Base-by-base conservation (phyloP, 1,140 invertebrate species). In the Halictus rubicundus region DNA sequence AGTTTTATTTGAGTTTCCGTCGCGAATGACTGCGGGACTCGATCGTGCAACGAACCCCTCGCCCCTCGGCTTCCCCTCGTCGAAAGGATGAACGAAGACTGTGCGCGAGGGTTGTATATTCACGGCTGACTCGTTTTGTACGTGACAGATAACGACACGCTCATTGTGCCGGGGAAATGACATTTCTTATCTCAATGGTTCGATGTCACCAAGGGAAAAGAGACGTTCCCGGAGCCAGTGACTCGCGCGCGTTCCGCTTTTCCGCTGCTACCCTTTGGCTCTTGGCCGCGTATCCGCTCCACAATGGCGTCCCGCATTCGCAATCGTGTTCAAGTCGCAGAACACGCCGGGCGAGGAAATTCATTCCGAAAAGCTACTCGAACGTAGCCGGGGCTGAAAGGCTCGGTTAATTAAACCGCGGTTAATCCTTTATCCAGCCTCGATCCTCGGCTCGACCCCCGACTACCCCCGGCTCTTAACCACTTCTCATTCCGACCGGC, bases 111-210 rank as follows among this genome's bases (percentile, higher is more conserved):
- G 19, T 32, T 72, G 66, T 74, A 32, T 37, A 46, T 78, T 75
- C 52, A 66, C 46, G 46, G 77, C 39, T 68, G 69, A 66, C 76
- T 81, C 74, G 73, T 83, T 80, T 80, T 63, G 65, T 80, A 66
- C 73, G 66, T 68, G 63, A 70, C 68, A 27, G 65, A 81, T 83
- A 83, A 87, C 83, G 85, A 83, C 61, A 61, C 74, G 81, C 66
- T 74, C 68, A 81, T 87, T 87, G 81, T 86, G 54, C 63, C 65
- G 42, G 25, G 77, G 70, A 87, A 87, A 87, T 83, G 74, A 86
- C 81, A 73, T 86, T 86, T 87, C 84, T 86, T 87, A 87, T 86
- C 85, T 74, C 42, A 42, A 68, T 63, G 81, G 37, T 85, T 82
- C 79, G 75, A 75, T 68, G 57, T 73, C 59, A 52, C 32, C 25